Base-by-base conservation (phyloP, 1,140 invertebrate species). In the silkworm (Bombyx mori) region DNA sequence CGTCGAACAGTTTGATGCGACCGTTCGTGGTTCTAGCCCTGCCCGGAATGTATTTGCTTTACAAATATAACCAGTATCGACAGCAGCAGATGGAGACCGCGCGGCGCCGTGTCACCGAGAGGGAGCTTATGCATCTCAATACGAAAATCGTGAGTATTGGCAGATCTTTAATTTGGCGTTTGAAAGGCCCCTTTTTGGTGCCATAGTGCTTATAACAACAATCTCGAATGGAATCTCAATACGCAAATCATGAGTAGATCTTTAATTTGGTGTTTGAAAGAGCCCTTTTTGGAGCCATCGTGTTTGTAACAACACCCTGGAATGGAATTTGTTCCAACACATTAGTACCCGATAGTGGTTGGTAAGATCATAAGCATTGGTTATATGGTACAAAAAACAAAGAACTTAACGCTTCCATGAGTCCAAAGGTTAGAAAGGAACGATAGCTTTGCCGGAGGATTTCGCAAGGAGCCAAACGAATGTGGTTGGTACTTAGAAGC, bases 41-140 rank as follows among this genome's bases (percentile, higher is more conserved):
- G 66, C 94, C 94, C 61, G 94, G 94, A 62, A 96, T 96, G 94
- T 96, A 95, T 86, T 90, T 96, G 65, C 94, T 96, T 86, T 95
- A 95, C 88, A 96, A 96, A 86, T 96, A 95, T 89, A 95, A 93
- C 83, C 94, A 95, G 84, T 95, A 94, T 83, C 92, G 94, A 66
- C 89, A 94, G 58, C 94, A 95, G 78, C 93, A 95, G 82, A 92
- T 94, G 75, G 94, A 96, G 83, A 91, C 94, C 70, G 92, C 93
- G 49, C 90, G 92, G 62, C 89, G 94, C 66, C 92, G 93, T 66
- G 92, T 96, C 65, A 95, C 95, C 50, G 95, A 96, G 84, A 90
- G 93, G 59, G 95, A 96, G 82, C 89, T 97, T 56, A 91, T 93
- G 72, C 93, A 95, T 85, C 92, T 97, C 57, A 95, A 96, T 86